Base-by-base conservation (phyloP, 1,140 invertebrate species). In the Onthophagus taurus region DNA sequence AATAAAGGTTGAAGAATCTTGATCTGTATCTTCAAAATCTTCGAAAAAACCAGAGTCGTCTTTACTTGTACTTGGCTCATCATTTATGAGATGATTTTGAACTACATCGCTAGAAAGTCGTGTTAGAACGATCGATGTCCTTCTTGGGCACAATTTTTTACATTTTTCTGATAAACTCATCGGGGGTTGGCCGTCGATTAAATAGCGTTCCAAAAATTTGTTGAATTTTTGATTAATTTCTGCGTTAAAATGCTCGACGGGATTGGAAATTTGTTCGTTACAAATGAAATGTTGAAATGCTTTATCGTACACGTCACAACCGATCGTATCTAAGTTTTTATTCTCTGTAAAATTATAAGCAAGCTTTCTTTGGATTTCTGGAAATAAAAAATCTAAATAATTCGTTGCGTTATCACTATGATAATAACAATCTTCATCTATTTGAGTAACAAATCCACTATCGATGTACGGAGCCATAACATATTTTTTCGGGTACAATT, bases 101-200 rank as follows among this genome's bases (percentile, higher is more conserved):
- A 41, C 21, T 1, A 41, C 38, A 14, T 41, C 23, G 18, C 29
- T 24, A 8, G 38, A 26, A 13, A 41, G 17, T 26, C 38, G 24
- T 17, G 38, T 41, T 6, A 41, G 16, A 19, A 24, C 12, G 5
- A 41, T 41, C 14, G 38, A 41, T 23, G 38, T 26, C 16, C 38
- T 2, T 26, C 38, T 14, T 13, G 38, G 38, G 16, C 38, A 41
- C n/a, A 41, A 29, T 29, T 29, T 26, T 6, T 24, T n/a, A 41
- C 23, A 26, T 16, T 17, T 41, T 16, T 41, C 19, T 4, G 24
- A 14, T 29, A 41, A 41, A 11, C 19, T 18, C 18, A 23, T 37
- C 9, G n/a, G n/a, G n/a, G n/a, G n/a, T n/a, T n/a, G n/a, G n/a
- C n/a, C n/a, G n/a, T n/a, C 18, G 17, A n/a, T 37, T 21, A n/a